Evolutionary conservation across 2,113 vertebrate genomes (phyloP), one percentile per base, ranked within the genome.

Genomic region (Anthoscopus minutus): DNA sequence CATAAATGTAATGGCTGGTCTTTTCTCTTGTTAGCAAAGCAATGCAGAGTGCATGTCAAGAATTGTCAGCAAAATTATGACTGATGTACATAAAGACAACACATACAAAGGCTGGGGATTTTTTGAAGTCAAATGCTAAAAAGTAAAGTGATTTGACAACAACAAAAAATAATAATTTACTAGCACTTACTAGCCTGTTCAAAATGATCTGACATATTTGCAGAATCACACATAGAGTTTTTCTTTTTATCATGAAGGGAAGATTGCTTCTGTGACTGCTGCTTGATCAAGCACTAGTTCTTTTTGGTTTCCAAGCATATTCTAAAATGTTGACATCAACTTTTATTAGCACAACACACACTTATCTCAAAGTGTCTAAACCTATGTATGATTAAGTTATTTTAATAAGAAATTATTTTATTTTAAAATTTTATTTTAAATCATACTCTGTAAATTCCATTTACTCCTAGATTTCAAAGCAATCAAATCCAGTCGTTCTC

Each of bases 1-100:
- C 97, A 97, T 98, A 98, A 98, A 98, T 96, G 94, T 98, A 98
- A 98, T 97, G 98, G 97, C 95, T 93, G 97, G 96, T 93, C 97
- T 98, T 98, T 98, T 97, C 98, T 98, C 98, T 98, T 96, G 97
- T 98, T 98, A 98, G 97, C 88, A 94, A 92, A 96, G 96, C 69
- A 97, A 96, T 40, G 51, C 94, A 97, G 94, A 96, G 94, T 92
- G 56, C 83, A 86, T 93, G 98, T 97, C 95, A 86, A 95, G 94
- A 95, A 97, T 76, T 91, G 97, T 94, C 28, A 92, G 94, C 96
- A 97, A 97, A 97, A 98, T 97, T 95, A 97, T 97, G 98, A 98
- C 96, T 96, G 98, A 98, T 97, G 97, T 89, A 95, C 67, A 81
- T 87, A 95, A 81, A 94, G 92, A 91, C 42, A 77, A 80, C 81